Base-by-base conservation (phyloP, 2,888 invertebrate species). In the Acleris cristana region DNA sequence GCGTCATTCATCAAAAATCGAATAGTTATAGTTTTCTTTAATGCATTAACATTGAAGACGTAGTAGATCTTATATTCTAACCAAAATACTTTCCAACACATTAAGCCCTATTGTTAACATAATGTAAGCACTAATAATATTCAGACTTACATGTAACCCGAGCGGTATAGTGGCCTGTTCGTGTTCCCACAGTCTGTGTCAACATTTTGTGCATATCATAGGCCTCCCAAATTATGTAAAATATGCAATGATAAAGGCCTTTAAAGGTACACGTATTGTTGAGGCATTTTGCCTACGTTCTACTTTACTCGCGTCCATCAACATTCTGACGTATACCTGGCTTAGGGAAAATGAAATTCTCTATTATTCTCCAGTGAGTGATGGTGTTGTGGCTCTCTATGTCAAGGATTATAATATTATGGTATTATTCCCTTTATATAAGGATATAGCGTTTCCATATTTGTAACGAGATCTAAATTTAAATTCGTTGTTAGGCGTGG, bases 341-440 rank as follows among this genome's bases (percentile, higher is more conserved):
- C 63, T 67, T 67, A 67, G 62, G 40, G 57, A 67, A 67, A 63
- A 67, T 63, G 53, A 67, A 67, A 63, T 67, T 67, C 67, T 63
- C 67, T 53, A 67, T 67, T 67, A 67, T 67, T 23, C 67, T 53
- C 23, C 16, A 21, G 21, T 67, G 66, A 67, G 57, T 67, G 57
- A 67, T 67, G 58, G 64, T 52, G 61, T 52, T 45, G 56, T 45
- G 45, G 52, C 56, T 51, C 61, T 65, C 65, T 56, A 51, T 44
- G 49, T 21, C 7, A 56, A 45, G 65, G 65, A 61, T 66, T 66
- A 66, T 62, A 62, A 57, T 66, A 61, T 56, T 48, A 49, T 40
- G 59, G 56, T 56, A 66, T 66, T 56, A 66, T 56, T 26, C 56
- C 19, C 45, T 48, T 21, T 7, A 10, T 18, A 10, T 6, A 2